Percentiles rank a stretch among this genome's conserved stretches.
These are phyloP conservation scores for Seira musarum DNA, from an alignment of 2,888 invertebrate species.

Conservation along the genomic window DNA sequence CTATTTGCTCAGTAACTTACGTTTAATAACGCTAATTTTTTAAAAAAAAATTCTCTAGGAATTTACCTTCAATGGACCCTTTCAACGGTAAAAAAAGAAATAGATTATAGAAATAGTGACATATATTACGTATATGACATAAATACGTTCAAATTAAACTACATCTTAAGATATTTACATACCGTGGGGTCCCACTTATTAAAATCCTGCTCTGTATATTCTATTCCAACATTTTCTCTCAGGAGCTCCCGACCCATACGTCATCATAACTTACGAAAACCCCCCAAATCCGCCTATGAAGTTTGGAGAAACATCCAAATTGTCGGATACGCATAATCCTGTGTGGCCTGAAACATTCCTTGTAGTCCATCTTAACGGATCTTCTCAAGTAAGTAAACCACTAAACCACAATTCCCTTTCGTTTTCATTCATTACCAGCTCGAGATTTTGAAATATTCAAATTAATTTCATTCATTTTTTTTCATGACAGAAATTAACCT, in stretches of 20 bases:
- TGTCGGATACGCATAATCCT: slow-evolving; percentile 36
- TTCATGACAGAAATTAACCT: slow-evolving; percentile 22
- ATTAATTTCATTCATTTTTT: slow-evolving; percentile 4
- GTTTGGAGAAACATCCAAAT: slow-evolving; percentile 38
- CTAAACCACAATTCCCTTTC: no score
- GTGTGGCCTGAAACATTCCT: slow-evolving; percentile 48
- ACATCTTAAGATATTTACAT: no score
- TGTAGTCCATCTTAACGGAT: slow-evolving; percentile 39
- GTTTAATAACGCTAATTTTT: background rate
- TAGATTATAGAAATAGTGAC: background rate
- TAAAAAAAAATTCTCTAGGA: slow-evolving; percentile 19
- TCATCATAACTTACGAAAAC: slow-evolving; percentile 38
- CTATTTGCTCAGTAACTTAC: background rate
- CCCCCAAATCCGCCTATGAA: slow-evolving; percentile 31
- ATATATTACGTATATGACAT: no score
- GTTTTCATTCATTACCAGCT: no score
- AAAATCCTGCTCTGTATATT: no score
- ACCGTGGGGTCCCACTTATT: no score
- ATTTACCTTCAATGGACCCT: slow-evolving; percentile 46
- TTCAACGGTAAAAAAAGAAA: slow-evolving; percentile 44
- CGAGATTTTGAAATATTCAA: no score
- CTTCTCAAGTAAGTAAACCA: slow-evolving; percentile 52
- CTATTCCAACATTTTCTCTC: no score
- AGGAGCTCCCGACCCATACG: slow-evolving; percentile 48
- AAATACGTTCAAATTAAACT: no score